Conservation (phyloP, 2,888 invertebrate species). For the Amblyjoppa proteus region DNA sequence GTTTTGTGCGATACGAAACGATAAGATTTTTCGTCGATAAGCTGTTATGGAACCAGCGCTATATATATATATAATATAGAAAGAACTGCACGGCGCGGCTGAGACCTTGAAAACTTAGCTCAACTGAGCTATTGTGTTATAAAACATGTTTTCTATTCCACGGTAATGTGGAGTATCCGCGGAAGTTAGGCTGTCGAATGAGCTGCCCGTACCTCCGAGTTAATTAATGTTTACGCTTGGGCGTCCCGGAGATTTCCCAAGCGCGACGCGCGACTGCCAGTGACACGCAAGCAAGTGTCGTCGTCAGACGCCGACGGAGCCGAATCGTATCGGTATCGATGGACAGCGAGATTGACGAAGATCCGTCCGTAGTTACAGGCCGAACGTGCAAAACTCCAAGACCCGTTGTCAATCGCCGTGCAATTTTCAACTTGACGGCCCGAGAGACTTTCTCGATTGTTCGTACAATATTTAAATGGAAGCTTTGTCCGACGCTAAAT, state of each 20-base stretch:
- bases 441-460: neutral
- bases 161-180: conserved; percentile 6
- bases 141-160: conserved; percentile 10
- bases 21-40: conserved; percentile 28
- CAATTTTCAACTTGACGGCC: neutral
- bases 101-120: conserved; percentile 41
- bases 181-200: neutral
- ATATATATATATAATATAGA: neutral
- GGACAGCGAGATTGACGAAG: neutral
- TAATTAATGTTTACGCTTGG: conserved; percentile 14
- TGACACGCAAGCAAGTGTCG: neutral
- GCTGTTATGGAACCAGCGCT: neutral
- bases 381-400: neutral
- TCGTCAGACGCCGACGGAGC: neutral
- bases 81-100: neutral
- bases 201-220: neutral
- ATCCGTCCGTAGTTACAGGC: neutral
- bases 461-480: neutral
- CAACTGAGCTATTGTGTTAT: neutral
- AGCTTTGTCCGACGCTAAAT: conserved; percentile 4
- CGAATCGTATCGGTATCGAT: neutral
- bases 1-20: neutral
- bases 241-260: neutral
- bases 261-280: neutral
- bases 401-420: neutral